phyloP scores from a whole-genome alignment of 1,140 invertebrate species.

The Oryctes rhinoceros region DNA sequence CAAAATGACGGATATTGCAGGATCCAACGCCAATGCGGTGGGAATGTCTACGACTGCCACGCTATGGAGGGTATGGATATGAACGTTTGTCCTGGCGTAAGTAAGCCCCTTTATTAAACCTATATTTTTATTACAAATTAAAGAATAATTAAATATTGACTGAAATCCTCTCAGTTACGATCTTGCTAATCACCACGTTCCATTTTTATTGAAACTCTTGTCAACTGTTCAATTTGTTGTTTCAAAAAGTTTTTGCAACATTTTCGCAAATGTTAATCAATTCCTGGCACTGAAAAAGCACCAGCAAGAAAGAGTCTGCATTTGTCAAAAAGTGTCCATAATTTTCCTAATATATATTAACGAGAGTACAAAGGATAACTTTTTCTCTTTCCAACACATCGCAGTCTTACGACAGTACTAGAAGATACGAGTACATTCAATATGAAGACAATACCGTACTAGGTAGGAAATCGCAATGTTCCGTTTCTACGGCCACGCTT shows the following conservation, averaged over 20 bases:
- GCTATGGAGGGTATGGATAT: conserved; percentile 82
- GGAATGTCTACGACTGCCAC: conserved; percentile 76
- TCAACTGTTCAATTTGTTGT: too few species aligned
- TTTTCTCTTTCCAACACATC: background rate
- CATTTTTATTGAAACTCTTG: too few species aligned
- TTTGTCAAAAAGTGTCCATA: too few species aligned
- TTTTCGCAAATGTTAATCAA: background rate
- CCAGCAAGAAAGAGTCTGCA: background rate
- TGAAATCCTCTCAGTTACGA: too few species aligned
- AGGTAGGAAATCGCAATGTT: conserved; percentile 68
- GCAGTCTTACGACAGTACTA: background rate
- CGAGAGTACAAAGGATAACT: too few species aligned
- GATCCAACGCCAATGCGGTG: conserved; percentile 71
- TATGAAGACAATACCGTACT: conserved; percentile 78
- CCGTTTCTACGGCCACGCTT: conserved; percentile 69
- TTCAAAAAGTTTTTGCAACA: conserved; percentile 26
- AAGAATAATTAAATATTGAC: conserved; percentile 44
- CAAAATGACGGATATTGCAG: conserved; percentile 74
- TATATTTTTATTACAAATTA: background rate
- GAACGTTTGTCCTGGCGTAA: conserved; percentile 78
- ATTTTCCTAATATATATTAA: too few species aligned
- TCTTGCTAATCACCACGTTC: too few species aligned
- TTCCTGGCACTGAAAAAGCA: background rate
- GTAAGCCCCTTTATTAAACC: conserved; percentile 50
- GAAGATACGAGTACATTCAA: conserved; percentile 80